A percentile compares a stretch with the other conserved stretches of the same genome.
These are phyloP conservation scores for Amphiura filiformis DNA, from an alignment of 35 echinoderm and acorn worm species.

Conservation along the genomic window DNA sequence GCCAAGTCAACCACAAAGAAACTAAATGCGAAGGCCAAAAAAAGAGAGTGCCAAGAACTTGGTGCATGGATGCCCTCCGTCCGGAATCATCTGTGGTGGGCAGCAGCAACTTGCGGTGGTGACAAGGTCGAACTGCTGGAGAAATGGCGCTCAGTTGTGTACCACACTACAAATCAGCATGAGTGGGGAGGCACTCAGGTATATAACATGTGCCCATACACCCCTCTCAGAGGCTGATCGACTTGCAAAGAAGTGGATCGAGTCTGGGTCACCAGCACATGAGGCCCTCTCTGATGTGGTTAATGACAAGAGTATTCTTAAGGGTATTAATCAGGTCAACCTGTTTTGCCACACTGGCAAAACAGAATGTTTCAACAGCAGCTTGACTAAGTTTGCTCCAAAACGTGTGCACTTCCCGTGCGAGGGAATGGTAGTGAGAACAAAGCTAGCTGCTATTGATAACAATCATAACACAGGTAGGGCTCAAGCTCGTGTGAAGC, in stretches of 20 bases:
- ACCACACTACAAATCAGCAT: slow-evolving; percentile 22
- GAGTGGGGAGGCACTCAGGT: neutral
- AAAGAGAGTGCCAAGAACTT: slow-evolving; percentile 40
- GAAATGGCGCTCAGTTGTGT: slow-evolving; percentile 23
- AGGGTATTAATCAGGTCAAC: slow-evolving; percentile 19
- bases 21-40: slow-evolving; percentile 5
- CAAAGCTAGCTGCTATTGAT: slow-evolving; percentile 36
- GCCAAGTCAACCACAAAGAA: slow-evolving; percentile 32
- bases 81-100: slow-evolving; percentile 45
- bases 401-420: slow-evolving; percentile 35
- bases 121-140: neutral
- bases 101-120: slow-evolving; percentile 9
- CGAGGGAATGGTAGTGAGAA: slow-evolving; percentile 9
- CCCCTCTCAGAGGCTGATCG: neutral
- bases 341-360: slow-evolving; percentile 43
- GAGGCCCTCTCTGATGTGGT: neutral
- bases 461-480: slow-evolving; percentile 29
- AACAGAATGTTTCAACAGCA: slow-evolving; percentile 27
- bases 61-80: slow-evolving; percentile 22
- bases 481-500: neutral
- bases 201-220: slow-evolving; percentile 2
- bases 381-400: slow-evolving; percentile 24
- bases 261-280: slow-evolving; percentile 34
- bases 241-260: neutral
- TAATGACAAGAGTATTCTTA: slow-evolving; percentile 13